Evolutionary conservation across 2,797 vertebrate species (phyloP), one percentile per base, ranked within the genome.

Genomic region (Graptemys geographica): DNA sequence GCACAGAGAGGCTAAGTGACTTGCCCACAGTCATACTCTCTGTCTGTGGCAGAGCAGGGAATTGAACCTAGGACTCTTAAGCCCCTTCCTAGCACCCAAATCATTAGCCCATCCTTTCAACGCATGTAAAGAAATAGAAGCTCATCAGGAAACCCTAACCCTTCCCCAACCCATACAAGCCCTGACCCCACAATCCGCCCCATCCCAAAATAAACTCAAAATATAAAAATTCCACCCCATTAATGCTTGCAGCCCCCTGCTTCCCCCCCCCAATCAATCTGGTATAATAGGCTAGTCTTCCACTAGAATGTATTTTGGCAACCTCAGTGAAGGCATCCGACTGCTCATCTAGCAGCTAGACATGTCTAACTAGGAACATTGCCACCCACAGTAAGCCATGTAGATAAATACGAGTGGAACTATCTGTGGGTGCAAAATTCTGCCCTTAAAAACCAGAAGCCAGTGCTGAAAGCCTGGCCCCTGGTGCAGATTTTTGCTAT

Each of bases 401-500:
- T 78, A 44, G 6, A 49, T 47, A 31, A 49, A 31, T 49, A 15
- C 18, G 74, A 78, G 27, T 15, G 74, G 44, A 78, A 78, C 8
- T 5, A 78, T 49, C 31, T 31, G 7, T 16, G 44, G 74, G 44
- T 44, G 41, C 41, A 78, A 78, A 49, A 78, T 27, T 11, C 52
- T 91, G 84, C 31, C 62, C 82, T 6, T 27, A 27, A 65, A 47
- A 69, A 18, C 41, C 74, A n/a, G 49, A 0, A 1, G 16, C 2
- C 44, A 28, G 79, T 33, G 59, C 83, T 16, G 6, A 3, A 33
- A 83, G 19, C 49, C 51, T 79, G 0, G 0, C 51, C 65, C 4
- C 1, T 0, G 31, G 15, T 15, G 47, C 92, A 5, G 27, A 47
- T 74, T 76, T 76, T 1, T 0, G 23, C 57, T 16, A 18, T 44